Conservation (phyloP, 2,113 vertebrate species). For the Protomyctophum bolini region DNA sequence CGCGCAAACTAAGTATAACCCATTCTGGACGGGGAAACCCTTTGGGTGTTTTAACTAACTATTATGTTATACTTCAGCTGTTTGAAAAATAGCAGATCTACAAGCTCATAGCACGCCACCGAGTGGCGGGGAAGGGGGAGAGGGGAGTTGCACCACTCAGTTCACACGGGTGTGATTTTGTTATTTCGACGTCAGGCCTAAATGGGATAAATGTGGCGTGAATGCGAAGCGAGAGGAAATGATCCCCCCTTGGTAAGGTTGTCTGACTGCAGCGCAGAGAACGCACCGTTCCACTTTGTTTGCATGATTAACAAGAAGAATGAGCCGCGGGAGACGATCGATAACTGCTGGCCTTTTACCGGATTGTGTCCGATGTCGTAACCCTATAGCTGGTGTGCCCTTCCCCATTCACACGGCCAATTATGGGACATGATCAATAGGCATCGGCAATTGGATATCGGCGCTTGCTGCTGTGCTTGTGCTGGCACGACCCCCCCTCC, state of each 20-base stretch:
- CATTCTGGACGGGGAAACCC: too few relatives aligned
- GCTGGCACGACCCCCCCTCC: neutral
- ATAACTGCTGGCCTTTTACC: slow-evolving; percentile 60
- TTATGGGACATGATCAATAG: slow-evolving; percentile 78
- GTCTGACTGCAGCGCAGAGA: slow-evolving; percentile 14
- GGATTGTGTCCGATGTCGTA: slow-evolving; percentile 55
- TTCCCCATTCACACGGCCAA: slow-evolving; percentile 65
- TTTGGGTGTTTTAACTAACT: too few relatives aligned
- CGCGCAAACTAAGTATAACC: too few relatives aligned
- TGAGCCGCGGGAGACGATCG: slow-evolving; percentile 57
- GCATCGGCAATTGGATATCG: slow-evolving; percentile 71
- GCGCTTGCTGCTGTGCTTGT: slow-evolving; percentile 30
- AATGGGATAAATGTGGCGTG: too few relatives aligned
- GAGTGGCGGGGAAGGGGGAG: too few relatives aligned
- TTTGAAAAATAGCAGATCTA: too few relatives aligned
- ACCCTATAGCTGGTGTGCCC: slow-evolving; percentile 64
- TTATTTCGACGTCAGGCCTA: too few relatives aligned
- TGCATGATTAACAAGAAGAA: slow-evolving; percentile 71
- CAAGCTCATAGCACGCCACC: too few relatives aligned
- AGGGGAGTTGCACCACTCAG: too few relatives aligned
- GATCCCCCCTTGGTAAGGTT: slow-evolving; percentile 41
- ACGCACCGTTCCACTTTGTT: slow-evolving; percentile 68
- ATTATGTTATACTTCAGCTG: too few relatives aligned
- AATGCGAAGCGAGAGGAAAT: slow-evolving; percentile 48
- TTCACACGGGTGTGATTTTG: too few relatives aligned